Percentiles rank a stretch among this genome's conserved stretches.
These are phyloP conservation scores for Chelmon rostratus DNA, from an alignment of 2,797 vertebrate genomes.

Conservation along the genomic window DNA sequence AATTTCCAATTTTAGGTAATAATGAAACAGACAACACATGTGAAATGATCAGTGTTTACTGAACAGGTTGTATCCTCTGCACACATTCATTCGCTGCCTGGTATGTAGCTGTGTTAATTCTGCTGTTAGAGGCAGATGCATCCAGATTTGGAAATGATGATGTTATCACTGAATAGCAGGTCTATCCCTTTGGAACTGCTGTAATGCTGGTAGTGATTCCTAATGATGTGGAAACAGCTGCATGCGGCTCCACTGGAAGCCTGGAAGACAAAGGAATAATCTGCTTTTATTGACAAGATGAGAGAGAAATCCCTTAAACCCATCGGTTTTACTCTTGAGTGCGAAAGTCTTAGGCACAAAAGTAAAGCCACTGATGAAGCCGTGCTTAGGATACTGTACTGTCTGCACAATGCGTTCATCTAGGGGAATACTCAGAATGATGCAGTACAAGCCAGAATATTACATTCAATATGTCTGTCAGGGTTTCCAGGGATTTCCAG, in stretches of 20 bases:
- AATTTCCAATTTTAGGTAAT: background rate
- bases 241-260: constrained; percentile 42
- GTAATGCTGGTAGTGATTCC: constrained; percentile 40
- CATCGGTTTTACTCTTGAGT: constrained; percentile 39
- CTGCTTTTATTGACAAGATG: constrained; percentile 72
- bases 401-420: constrained; percentile 24
- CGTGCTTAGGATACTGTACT: constrained; percentile 14
- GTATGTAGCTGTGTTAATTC: background rate
- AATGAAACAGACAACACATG: background rate
- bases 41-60: background rate
- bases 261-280: constrained; percentile 68
- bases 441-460: constrained; percentile 31
- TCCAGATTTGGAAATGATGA: constrained; percentile 44
- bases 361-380: constrained; percentile 41
- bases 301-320: constrained; percentile 73
- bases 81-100: background rate
- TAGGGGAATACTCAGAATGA: constrained; percentile 41
- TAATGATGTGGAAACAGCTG: constrained; percentile 61
- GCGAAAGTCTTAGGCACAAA: constrained; percentile 43
- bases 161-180: constrained; percentile 41
- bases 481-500: constrained; percentile 44
- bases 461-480: constrained; percentile 20
- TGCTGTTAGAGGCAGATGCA: constrained; percentile 11
- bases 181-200: constrained; percentile 48
- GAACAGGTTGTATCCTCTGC: background rate